Evolutionary conservation across 2,797 vertebrate species (phyloP), one percentile per base, ranked within the genome.

Genomic region (Triplophysa bombifrons): DNA sequence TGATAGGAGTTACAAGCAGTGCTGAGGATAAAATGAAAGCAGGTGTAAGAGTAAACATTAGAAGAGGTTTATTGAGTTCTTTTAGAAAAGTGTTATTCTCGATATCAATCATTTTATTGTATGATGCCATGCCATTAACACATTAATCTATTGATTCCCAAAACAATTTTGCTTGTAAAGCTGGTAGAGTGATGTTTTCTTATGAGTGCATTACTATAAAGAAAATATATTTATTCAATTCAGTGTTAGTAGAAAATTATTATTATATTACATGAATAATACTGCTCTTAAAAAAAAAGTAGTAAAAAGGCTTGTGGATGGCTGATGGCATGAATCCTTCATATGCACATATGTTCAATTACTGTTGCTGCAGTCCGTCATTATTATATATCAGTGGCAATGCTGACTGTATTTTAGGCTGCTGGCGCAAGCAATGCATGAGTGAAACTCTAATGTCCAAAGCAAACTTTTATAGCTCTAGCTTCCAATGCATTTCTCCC

Each of bases 361-460:
- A 69, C 41, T 51, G 44, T 51, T 50, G 16, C 64, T 58, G 17
- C 51, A 41, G 73, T 77, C 60, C 69, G 9, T 66, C 34, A 71
- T 30, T 53, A 77, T 83, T 82, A 69, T 78, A 76, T 80, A 81
- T 72, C 74, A 86, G 71, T 82, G 51, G 34, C 44, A 82, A 84
- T 67, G 61, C 63, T 48, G 68, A 66, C 69, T 85, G 86, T 84
- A 83, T 83, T 79, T 71, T 38, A 51, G 50, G 51, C 82, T 87
- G 80, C 80, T 84, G 83, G 88, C 79, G 78, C 77, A 46, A 67
- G 65, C 80, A 85, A 90, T 91, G 87, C 85, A 86, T 88, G 88
- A 90, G 61, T 77, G 81, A 83, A 86, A 86, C 86, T 88, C 86
- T 89, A 85, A 87, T 78, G 84, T 85, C 84, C 86, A 86, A 88